Conservation (phyloP, 2,888 invertebrate genomes). For the Plutella xylostella region DNA sequence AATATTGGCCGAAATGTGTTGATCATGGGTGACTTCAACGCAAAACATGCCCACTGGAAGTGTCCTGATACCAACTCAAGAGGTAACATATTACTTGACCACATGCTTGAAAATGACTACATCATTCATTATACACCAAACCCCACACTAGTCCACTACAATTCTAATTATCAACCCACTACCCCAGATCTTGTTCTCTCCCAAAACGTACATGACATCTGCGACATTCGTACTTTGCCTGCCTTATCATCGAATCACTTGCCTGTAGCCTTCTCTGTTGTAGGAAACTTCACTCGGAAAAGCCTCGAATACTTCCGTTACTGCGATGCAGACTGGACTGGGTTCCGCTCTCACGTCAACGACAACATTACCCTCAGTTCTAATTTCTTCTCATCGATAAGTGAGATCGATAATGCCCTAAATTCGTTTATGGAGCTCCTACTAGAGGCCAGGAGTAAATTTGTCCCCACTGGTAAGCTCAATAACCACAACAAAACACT, state of each 20-base stretch:
- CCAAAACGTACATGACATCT: background rate
- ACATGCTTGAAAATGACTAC: background rate
- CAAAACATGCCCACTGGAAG: background rate
- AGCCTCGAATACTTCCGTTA: background rate
- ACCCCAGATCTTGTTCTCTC: background rate
- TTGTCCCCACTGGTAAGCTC: too few species aligned
- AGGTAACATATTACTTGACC: background rate
- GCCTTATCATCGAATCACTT: background rate
- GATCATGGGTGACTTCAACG: background rate
- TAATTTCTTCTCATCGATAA: too few species aligned
- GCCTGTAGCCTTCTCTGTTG: background rate
- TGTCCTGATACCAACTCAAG: background rate
- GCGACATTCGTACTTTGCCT: background rate
- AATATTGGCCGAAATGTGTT: background rate
- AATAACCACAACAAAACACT: too few species aligned
- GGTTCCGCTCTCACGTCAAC: too few species aligned
- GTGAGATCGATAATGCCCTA: too few species aligned
- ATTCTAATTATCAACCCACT: background rate
- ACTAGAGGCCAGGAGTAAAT: too few species aligned
- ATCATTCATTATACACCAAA: background rate
- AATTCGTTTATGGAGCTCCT: too few species aligned
- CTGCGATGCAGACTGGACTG: background rate
- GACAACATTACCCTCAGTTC: too few species aligned
- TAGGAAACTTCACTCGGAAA: background rate
- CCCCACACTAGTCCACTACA: background rate